Conservation (phyloP, 2,888 invertebrate species). For the Philopedon plagiatum region DNA sequence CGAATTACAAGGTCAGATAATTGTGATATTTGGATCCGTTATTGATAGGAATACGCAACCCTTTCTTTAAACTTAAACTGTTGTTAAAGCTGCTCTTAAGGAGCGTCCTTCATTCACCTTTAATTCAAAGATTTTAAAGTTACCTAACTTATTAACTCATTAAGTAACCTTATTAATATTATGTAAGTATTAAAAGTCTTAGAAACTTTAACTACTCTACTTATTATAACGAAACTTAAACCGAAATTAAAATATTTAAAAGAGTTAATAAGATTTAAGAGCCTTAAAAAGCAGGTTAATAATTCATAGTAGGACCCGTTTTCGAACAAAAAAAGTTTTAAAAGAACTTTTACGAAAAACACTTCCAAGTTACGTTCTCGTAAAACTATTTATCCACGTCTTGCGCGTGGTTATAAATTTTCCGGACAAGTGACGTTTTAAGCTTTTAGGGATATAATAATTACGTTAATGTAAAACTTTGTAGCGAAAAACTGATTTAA, state of each 20-base stretch:
- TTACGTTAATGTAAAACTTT: neutral
- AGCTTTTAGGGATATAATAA: neutral
- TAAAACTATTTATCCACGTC: conserved; percentile 1
- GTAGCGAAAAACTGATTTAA: neutral
- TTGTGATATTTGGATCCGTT: too few relatives aligned
- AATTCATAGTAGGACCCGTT: neutral
- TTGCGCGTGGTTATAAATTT: neutral
- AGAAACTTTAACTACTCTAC: neutral
- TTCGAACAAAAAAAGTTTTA: neutral
- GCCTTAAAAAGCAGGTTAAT: neutral
- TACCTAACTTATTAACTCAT: too few relatives aligned
- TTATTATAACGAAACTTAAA: neutral
- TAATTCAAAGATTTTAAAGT: too few relatives aligned
- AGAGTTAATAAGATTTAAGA: neutral
- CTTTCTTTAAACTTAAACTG: too few relatives aligned
- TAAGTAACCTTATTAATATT: neutral
- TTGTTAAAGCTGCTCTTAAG: too few relatives aligned
- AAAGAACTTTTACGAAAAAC: neutral
- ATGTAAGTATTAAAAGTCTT: neutral
- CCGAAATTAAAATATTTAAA: neutral
- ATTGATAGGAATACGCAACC: too few relatives aligned
- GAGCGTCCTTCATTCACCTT: too few relatives aligned
- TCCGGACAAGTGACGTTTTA: neutral
- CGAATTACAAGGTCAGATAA: too few relatives aligned
- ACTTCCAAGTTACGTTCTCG: neutral